Evolutionary conservation across 2,113 vertebrate species (phyloP), one percentile per base, ranked within the genome.

Genomic region (Trachemys scripta): DNA sequence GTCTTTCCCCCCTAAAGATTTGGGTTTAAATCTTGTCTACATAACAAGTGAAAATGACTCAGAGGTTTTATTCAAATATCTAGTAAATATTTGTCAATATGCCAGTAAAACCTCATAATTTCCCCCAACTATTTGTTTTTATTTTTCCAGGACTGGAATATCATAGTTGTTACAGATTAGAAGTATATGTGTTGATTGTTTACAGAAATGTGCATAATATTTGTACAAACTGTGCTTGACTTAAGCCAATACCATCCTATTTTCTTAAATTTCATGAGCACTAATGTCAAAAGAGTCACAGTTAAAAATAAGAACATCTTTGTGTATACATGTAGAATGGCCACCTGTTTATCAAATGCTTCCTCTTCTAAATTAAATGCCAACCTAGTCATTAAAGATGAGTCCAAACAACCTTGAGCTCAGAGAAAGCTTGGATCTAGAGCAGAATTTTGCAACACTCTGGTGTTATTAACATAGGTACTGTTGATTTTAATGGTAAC

Each of bases 361-460:
- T 92, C 38, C 6, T 84, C 49, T 81, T 81, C 22, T 24, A 31
- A 65, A 65, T 65, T 65, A 35, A 35, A 65, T 35, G 65, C 35
- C 65, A n/a, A n/a, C 35, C 35, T n/a, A 19, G 35, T 69, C 20
- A 19, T 69, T 17, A 69, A n/a, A 42, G 10, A 10, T 22, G 38
- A 76, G 42, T 76, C 42, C 10, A 38, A 75, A 38, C 38, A 75
- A 24, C 45, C 22, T 76, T 76, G 22, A 24, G 5, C 54, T 93
- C 84, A 93, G 42, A 75, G 51, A 47, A 92, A 7, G 31, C 92
- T 89, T 92, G 24, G 10, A 69, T 83, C 19, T 87, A 94, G 93
- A 84, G 76, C 35, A 42, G 3, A 50, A 27, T 89, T 85, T 81
- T 82, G 17, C 76, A 84, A 42, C 14, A 42, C n/a, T 59, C 59